Evolutionary conservation across 2,113 vertebrate species (phyloP).

Genomic region (Manacus vitellinus): DNA sequence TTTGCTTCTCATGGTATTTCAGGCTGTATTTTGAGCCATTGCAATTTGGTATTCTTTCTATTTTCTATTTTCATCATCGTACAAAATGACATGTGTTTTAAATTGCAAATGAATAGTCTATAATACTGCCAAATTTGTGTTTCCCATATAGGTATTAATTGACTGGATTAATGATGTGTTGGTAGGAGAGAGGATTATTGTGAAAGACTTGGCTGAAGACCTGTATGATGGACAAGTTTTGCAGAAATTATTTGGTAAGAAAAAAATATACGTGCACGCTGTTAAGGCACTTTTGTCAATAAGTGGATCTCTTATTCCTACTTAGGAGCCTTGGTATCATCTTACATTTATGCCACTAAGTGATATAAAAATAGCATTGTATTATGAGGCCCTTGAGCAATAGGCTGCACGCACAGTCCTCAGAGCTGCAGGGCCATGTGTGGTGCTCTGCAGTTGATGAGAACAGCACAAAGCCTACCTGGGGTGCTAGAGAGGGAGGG

Average conservation of each 20-base stretch:
- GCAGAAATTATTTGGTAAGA: conserved; percentile 90
- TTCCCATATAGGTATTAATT: conserved; percentile 83
- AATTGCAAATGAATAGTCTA: conserved; percentile 38
- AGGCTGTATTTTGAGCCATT: background rate
- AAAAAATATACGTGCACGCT: background rate
- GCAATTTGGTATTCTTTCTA: background rate
- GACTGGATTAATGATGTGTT: conserved; percentile 93
- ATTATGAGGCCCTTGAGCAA: conserved; percentile 1
- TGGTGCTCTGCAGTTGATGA: conserved; percentile 20
- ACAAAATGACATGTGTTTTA: conserved; percentile 30
- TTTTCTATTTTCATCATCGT: background rate
- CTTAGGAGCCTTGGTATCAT: background rate
- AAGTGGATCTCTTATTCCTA: background rate
- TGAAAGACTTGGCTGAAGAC: conserved; percentile 89
- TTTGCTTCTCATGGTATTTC: background rate
- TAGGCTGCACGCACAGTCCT: background rate
- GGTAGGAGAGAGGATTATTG: conserved; percentile 90
- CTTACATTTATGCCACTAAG: conserved; percentile 32
- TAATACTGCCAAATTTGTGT: conserved; percentile 52
- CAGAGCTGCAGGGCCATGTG: background rate
- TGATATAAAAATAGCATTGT: conserved; percentile 45
- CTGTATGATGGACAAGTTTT: conserved; percentile 89
- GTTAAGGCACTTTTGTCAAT: conserved; percentile 14
- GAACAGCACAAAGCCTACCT: conserved; percentile 37
- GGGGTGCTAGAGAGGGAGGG: background rate